These are phyloP conservation scores for Rutpela maculata DNA, from an alignment of 2,888 invertebrate genomes.

Conservation along the genomic window DNA sequence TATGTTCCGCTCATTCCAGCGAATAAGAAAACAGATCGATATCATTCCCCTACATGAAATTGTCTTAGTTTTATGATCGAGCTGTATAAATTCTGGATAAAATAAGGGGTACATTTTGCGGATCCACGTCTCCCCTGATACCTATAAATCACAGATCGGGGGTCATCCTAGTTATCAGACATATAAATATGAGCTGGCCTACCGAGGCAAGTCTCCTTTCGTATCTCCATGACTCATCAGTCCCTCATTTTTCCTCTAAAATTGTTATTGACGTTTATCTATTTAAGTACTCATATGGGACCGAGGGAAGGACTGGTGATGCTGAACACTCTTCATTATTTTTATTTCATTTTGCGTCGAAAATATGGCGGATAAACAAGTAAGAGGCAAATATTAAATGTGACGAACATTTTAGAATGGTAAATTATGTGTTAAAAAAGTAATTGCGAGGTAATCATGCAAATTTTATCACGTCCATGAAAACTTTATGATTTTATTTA, in stretches of 20 bases:
- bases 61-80: constrained; percentile 55
- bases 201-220: constrained; percentile 59
- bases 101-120: constrained; percentile 66
- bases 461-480: neutral
- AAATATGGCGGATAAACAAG: neutral
- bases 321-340: constrained; percentile 29
- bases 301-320: neutral
- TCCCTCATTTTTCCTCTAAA: constrained; percentile 53
- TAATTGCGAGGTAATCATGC: neutral
- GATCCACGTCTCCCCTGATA: constrained; percentile 64
- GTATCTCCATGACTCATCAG: constrained; percentile 63
- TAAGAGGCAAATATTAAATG: neutral
- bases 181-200: constrained; percentile 65
- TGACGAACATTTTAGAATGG: neutral
- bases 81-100: constrained; percentile 63
- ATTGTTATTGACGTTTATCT: constrained; percentile 62
- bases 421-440: neutral
- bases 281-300: constrained; percentile 51
- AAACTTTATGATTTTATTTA: neutral
- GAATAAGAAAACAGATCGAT: constrained; percentile 42
- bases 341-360: constrained; percentile 15
- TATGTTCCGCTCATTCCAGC: constrained; percentile 37
- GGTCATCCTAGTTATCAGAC: constrained; percentile 70
- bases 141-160: constrained; percentile 70
- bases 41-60: constrained; percentile 52